Evolutionary conservation across 2,113 vertebrate species (phyloP).

Genomic region (Xenus cinereus): DNA sequence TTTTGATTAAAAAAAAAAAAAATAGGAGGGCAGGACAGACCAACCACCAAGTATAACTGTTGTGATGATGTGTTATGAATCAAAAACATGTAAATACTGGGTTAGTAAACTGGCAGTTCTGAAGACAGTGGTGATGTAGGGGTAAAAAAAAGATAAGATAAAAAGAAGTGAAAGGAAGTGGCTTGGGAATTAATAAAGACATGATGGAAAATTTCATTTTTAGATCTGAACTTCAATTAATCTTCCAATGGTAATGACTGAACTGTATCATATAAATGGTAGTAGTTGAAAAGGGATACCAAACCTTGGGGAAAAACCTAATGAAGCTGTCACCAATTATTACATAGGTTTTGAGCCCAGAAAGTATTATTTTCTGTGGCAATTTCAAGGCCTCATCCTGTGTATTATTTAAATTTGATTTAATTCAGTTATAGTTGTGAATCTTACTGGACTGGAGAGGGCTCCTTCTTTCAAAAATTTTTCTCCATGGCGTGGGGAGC

Average conservation of each 20-base stretch:
- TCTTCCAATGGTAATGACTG: not conserved
- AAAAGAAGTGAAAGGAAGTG: not conserved
- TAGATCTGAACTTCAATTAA: not conserved
- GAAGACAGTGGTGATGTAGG: not conserved
- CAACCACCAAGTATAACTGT: conserved; percentile 10
- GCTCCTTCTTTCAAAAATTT: not conserved
- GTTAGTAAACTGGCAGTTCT: not conserved
- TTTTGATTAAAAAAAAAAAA: conserved; percentile 20
- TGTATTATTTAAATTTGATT: not conserved
- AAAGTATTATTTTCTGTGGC: not conserved
- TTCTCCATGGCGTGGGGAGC: not conserved
- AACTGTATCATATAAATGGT: not conserved
- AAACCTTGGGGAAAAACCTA: not conserved
- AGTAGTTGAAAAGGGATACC: not conserved
- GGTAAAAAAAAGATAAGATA: not conserved
- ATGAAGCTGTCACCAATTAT: not conserved
- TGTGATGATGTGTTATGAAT: not conserved
- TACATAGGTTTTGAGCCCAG: not conserved
- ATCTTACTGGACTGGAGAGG: not conserved
- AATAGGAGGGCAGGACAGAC: not conserved
- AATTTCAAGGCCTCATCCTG: not conserved
- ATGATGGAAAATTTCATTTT: not conserved
- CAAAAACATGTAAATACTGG: not conserved
- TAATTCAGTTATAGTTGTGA: not conserved
- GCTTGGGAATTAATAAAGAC: not conserved